Evolutionary conservation across 2,113 vertebrate species (phyloP), one percentile per base, ranked within the genome.

Genomic region (Hypomesus transpacificus): DNA sequence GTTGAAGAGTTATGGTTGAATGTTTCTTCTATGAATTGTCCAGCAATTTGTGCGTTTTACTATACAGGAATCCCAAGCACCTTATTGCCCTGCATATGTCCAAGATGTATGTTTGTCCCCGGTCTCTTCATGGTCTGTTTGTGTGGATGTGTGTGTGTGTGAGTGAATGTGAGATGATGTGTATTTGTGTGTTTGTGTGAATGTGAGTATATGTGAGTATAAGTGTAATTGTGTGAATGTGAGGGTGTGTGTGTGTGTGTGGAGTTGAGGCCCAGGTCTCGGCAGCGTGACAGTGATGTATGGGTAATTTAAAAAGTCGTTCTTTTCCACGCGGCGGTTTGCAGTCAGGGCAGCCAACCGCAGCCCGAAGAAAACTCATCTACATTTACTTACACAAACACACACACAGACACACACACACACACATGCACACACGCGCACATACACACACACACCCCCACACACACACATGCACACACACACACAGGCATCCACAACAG

Each of bases 251-350:
- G 71, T 60, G 77, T 52, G 58, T 53, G 52, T 80, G 75, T n/a
- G 34, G 76, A 73, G 80, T 80, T 82, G 83, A 85, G 73, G 81
- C 84, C 81, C 70, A 68, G 71, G 72, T 81, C 87, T 82, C 74
- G 84, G 81, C 81, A 75, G 80, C 68, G 56, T 91, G 90, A 91
- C 90, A 91, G 88, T 91, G 89, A 90, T 91, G 83, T 91, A 91
- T 91, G 85, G 85, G 87, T 91, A 89, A 91, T 90, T 90, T 91
- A 90, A 90, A 90, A 90, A 91, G 89, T 89, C 84, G 79, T 90
- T 91, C 87, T 90, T 91, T 90, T 90, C 81, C 86, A 88, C 84
- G 87, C 87, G 90, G 83, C 83, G 73, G 84, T 87, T 82, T 88
- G 87, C 86, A 85, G 86, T 82, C 87, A 82, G 86, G 79, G 80